Evolutionary conservation across 37 sponge, comb jelly and placozoan species (phyloP).

Genomic region (Beroe ovata): DNA sequence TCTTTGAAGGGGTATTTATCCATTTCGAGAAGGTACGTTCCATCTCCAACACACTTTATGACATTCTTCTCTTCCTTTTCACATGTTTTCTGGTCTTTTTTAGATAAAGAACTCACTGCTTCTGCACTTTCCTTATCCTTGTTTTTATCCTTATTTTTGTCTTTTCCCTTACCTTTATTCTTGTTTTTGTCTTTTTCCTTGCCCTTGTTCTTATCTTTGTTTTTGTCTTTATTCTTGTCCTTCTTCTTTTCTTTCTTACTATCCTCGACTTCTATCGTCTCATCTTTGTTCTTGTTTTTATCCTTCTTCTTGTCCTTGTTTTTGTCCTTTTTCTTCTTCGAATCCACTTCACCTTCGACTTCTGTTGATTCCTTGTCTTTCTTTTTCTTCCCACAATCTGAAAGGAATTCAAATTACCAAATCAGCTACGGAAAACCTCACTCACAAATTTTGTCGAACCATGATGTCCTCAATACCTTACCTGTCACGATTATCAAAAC

Average conservation of each 20-base stretch:
- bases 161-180: not conserved
- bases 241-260: not conserved
- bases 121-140: not conserved
- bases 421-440: too few species aligned
- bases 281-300: not conserved
- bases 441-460: too few species aligned
- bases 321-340: not conserved
- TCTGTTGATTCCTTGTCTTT: not conserved
- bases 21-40: not conserved
- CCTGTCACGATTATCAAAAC: too few species aligned
- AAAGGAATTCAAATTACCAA: too few species aligned
- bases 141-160: not conserved
- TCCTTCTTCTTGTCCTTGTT: not conserved
- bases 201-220: constrained; percentile 2
- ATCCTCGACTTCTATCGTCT: not conserved
- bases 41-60: not conserved
- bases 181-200: not conserved
- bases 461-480: too few species aligned
- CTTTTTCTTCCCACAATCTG: constrained; percentile 5
- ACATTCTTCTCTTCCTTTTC: constrained; percentile 23
- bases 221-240: constrained; percentile 6
- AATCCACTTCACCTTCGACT: too few species aligned
- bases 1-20: not conserved
- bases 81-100: constrained; percentile 19
- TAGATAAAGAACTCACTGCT: not conserved